Evolutionary conservation across 35 echinoderm and acorn worm species (phyloP), one percentile per base, ranked within the genome.

Genomic region (Apostichopus parvimensis): DNA sequence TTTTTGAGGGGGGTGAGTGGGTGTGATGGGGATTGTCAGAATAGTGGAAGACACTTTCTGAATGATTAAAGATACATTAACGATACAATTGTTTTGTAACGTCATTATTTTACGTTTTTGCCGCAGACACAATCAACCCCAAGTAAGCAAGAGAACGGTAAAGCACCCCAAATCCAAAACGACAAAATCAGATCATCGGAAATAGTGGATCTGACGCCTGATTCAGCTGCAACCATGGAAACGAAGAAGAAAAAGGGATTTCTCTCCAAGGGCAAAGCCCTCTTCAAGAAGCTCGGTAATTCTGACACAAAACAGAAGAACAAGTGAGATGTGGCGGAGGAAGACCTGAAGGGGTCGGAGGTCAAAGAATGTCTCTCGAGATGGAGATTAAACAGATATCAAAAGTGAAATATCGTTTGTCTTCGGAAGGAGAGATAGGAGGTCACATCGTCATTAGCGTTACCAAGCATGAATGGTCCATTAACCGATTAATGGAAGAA

Each of bases 201-300:
- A 78, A 89, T 26, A 80, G 91, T 77, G 34, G 54, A 86, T 77
- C 91, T 78, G 72, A 94, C 73, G 77, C 62, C 86, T 5, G 86
- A 88, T 15, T 73, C 83, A 54, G 78, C 89, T 13, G 62, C 94
- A 6, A 98, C 83, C 13, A 28, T 89, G 12, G 97, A 96, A 21
- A 78, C 91, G 20, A 99, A 99, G 83, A 99, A 99, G 92, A 99
- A 99, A 64, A 99, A 99, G 58, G 97, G 97, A 13, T 70, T 99
- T 11, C 88, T 99, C 1, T 99, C 97, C 0, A 99, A 99, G 86
- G 97, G 97, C 3, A 99, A 99, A 53, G 95, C 97, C 10, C 90
- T 99, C 15, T 99, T 99, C 68, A 99, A 99, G 93, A 99, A 99
- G 91, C 81, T 99, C 6, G 95, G 97, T 20, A 94, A 94, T 22